These are phyloP conservation scores for Chionomys nivalis DNA, from an alignment of 2,113 vertebrate genomes.

Conservation along the genomic window DNA sequence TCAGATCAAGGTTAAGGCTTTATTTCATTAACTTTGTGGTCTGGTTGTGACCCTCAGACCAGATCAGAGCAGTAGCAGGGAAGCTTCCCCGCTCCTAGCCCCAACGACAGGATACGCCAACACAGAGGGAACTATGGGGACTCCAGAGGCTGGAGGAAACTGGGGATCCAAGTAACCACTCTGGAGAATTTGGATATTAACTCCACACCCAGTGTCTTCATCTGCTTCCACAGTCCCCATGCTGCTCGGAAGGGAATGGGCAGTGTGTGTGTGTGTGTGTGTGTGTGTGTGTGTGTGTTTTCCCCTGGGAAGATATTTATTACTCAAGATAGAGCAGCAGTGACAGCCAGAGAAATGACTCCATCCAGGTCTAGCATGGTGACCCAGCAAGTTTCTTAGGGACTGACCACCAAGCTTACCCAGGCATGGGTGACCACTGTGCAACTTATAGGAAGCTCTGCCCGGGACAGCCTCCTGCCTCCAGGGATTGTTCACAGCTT, in stretches of 20 bases:
- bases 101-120: too few relatives aligned
- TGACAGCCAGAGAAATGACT: neutral
- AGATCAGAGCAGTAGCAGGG: neutral
- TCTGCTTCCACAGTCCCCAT: neutral
- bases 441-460: neutral
- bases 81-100: neutral
- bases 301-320: neutral
- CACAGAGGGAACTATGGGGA: neutral
- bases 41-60: neutral
- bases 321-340: too few relatives aligned
- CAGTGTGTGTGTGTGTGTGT: too few relatives aligned
- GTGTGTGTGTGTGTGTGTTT: neutral
- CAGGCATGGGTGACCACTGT: neutral
- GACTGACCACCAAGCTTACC: neutral
- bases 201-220: neutral
- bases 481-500: neutral
- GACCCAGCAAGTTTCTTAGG: neutral
- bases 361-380: neutral
- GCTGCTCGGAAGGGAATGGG: too few relatives aligned
- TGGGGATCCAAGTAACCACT: neutral
- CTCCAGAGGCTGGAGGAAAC: neutral
- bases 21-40: neutral
- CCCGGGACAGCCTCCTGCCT: neutral
- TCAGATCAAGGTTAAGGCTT: neutral
- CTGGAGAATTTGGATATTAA: neutral